Conservation (phyloP, 2,113 vertebrate species). For the Lampris megalopsis region DNA sequence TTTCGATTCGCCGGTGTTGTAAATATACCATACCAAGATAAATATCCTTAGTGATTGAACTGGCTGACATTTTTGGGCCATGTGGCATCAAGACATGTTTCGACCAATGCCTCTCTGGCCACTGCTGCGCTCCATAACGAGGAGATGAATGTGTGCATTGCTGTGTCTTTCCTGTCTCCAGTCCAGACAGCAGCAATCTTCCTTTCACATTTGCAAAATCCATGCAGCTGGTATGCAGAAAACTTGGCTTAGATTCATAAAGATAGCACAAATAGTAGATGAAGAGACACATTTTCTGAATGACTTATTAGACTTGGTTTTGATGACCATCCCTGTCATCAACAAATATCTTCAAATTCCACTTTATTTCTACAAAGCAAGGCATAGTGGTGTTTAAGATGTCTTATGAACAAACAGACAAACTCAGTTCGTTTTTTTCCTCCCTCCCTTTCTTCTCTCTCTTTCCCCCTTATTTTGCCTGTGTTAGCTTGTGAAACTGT, state of each 20-base stretch:
- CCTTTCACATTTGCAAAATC: constrained; percentile 29
- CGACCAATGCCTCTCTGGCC: neutral
- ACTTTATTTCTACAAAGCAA: neutral
- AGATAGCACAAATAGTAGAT: constrained; percentile 56
- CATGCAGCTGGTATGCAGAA: constrained; percentile 21
- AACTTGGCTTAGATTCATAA: constrained; percentile 51
- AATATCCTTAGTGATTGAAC: neutral
- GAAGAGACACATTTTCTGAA: constrained; percentile 39
- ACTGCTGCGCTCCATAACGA: constrained; percentile 9
- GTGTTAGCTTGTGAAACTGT: constrained; percentile 34
- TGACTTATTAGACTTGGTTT: constrained; percentile 50
- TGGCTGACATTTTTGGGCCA: neutral
- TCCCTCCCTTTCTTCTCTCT: constrained; percentile 32
- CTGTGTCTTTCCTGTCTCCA: neutral
- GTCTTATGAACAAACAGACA: constrained; percentile 23
- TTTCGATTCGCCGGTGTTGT: no score
- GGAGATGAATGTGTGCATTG: constrained; percentile 22
- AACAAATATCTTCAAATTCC: constrained; percentile 27
- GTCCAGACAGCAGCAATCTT: constrained; percentile 21
- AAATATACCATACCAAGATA: neutral
- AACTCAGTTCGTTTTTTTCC: neutral
- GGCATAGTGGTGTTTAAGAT: constrained; percentile 5
- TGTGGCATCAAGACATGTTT: constrained; percentile 6
- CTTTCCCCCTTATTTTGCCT: constrained; percentile 29
- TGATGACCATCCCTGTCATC: constrained; percentile 30